Evolutionary conservation across 2,113 vertebrate species (phyloP), one percentile per base, ranked within the genome.

Genomic region (Pelecanus crispus): DNA sequence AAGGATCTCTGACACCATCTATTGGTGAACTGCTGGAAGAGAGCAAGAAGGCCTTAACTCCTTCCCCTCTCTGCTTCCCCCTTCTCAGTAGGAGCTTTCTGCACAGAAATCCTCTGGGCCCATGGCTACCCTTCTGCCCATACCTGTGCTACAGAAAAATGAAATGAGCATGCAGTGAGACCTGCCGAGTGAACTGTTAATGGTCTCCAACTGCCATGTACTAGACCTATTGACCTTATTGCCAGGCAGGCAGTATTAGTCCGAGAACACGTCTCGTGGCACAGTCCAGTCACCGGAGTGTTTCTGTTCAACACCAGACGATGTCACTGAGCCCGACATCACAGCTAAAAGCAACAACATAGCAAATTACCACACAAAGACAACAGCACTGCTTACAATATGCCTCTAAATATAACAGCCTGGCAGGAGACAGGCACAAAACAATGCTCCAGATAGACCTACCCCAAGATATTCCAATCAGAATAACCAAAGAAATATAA

Each of bases 1-100:
- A 92, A 92, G 59, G 81, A 59, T 84, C 75, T 92, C 83, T 95
- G 63, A 29, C 63, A 79, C 89, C 83, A 95, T 74, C 86, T 96
- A 18, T 93, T 53, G 87, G 81, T 79, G 13, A 87, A 50, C 52
- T 74, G 10, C 42, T 78, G 29, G 55, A 92, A 91, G 42, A 84
- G 52, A 86, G 21, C 2, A 63, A 67, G 38, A 29, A 16, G 11
- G 13, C 8, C 24, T 55, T 32, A 44, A 44, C 15, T 42, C 22
- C 6, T 78, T 84, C 85, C 7, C 10, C 21, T 17, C 11, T 44
- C 25, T 31, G 6, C 28, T 65, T 45, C 4, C 8, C 10, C 19
- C 0, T 73, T 88, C 24, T 72, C 40, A 56, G 45, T 3, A 52
- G 24, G 24, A 67, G 7, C 29, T 87, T 79, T 79, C 65, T 55